Evolutionary conservation across 2,797 vertebrate species (phyloP).

Genomic region (Sylvia borin): DNA sequence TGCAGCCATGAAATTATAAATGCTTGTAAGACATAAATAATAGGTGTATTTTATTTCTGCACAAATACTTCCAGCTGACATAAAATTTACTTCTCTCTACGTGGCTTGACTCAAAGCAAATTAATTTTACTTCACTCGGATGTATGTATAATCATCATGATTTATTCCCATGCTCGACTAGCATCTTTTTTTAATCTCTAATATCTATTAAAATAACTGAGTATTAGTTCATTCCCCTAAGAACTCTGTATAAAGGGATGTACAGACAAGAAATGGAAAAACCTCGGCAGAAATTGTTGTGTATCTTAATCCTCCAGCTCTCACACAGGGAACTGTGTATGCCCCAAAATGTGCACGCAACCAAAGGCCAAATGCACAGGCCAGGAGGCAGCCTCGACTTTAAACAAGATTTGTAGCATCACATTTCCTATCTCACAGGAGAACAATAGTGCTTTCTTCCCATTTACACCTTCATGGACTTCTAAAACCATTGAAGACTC

Average conservation of each 20-base stretch:
- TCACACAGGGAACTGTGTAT: background rate
- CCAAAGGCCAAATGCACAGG: background rate
- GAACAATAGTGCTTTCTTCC: background rate
- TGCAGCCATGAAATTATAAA: background rate
- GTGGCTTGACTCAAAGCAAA: slow-evolving; percentile 22
- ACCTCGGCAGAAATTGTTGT: background rate
- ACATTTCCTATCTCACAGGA: background rate
- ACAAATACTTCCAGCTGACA: slow-evolving; percentile 28
- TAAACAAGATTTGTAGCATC: background rate
- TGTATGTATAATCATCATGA: background rate
- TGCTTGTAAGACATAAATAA: background rate
- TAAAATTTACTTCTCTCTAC: slow-evolving; percentile 1
- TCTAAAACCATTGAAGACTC: background rate
- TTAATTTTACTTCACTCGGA: background rate
- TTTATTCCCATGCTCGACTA: slow-evolving; percentile 6
- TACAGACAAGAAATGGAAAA: background rate
- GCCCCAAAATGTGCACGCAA: background rate
- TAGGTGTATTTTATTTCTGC: background rate
- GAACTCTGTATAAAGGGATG: background rate
- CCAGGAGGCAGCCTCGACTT: background rate
- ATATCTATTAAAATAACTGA: slow-evolving; percentile 33
- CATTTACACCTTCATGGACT: background rate
- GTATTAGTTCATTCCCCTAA: background rate
- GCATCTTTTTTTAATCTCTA: background rate
- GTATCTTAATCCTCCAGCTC: background rate